Evolutionary conservation across 2,888 invertebrate genomes (phyloP).

Genomic region (Dynastes maya): DNA sequence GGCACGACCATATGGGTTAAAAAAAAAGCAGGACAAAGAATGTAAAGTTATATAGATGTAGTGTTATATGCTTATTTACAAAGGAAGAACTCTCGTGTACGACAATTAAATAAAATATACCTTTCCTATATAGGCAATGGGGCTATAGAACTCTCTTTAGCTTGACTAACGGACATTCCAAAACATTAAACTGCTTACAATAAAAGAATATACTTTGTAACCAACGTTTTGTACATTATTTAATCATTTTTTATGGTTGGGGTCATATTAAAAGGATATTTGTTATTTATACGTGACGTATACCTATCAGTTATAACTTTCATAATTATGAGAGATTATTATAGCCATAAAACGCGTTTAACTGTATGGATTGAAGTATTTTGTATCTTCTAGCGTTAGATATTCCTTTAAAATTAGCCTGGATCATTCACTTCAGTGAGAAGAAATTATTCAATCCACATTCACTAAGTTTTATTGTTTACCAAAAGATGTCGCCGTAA

Average conservation of each 20-base stretch:
- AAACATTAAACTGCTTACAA: constrained; percentile 37
- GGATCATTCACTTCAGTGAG: not conserved
- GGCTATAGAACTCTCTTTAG: not conserved
- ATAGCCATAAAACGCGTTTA: not conserved
- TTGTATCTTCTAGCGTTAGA: not conserved
- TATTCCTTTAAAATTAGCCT: not conserved
- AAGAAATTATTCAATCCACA: constrained; percentile 2
- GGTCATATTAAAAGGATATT: constrained; percentile 41
- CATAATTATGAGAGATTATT: constrained; percentile 29
- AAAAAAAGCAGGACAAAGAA: constrained; percentile 23
- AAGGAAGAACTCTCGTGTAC: constrained; percentile 13
- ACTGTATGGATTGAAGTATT: not conserved
- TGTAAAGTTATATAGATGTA: constrained; percentile 15
- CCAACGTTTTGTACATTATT: constrained; percentile 42
- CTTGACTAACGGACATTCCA: constrained; percentile 30
- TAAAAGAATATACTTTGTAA: constrained; percentile 37
- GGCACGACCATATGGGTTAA: constrained; percentile 7
- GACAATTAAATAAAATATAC: constrained; percentile 20
- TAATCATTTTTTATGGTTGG: constrained; percentile 43
- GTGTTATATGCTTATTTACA: constrained; percentile 15
- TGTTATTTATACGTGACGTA: constrained; percentile 36
- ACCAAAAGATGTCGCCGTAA: not conserved
- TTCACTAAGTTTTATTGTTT: not conserved
- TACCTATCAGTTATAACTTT: not conserved
- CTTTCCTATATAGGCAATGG: not conserved